Evolutionary conservation across 2,888 invertebrate genomes (phyloP).

Genomic region (Nymphalis polychloros): DNA sequence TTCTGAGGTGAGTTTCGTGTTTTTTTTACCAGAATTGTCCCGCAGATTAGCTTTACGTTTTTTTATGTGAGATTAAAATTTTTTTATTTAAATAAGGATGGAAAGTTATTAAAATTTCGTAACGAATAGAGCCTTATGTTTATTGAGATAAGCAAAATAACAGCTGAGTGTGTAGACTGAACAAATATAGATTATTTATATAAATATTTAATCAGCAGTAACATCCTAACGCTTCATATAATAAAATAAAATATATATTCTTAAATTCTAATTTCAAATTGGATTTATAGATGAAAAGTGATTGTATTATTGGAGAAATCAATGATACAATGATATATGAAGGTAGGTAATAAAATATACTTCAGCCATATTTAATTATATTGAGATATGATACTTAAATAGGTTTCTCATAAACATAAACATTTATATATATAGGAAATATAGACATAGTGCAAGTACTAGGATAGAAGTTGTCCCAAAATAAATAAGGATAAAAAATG

Average conservation of each 20-base stretch:
- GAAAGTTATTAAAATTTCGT: constrained; percentile 1
- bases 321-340: background rate
- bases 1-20: too few relatives aligned
- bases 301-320: background rate
- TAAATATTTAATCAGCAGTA: constrained; percentile 6
- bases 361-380: too few relatives aligned
- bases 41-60: too few relatives aligned
- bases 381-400: too few relatives aligned
- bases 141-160: constrained; percentile 11
- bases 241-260: background rate
- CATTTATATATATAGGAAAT: too few relatives aligned
- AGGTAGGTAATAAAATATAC: constrained; percentile 4
- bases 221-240: constrained; percentile 11
- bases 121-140: background rate
- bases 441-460: too few relatives aligned
- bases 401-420: too few relatives aligned
- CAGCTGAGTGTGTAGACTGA: constrained; percentile 21
- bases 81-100: background rate
- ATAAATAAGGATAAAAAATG: too few relatives aligned
- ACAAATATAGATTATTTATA: constrained; percentile 9
- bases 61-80: background rate
- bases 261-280: background rate
- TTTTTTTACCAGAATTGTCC: too few relatives aligned
- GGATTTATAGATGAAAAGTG: background rate
- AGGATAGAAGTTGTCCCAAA: too few relatives aligned